These are phyloP conservation scores for Microctenopoma steveboyesi DNA, from an alignment of 2,797 vertebrate species.

Conservation along the genomic window DNA sequence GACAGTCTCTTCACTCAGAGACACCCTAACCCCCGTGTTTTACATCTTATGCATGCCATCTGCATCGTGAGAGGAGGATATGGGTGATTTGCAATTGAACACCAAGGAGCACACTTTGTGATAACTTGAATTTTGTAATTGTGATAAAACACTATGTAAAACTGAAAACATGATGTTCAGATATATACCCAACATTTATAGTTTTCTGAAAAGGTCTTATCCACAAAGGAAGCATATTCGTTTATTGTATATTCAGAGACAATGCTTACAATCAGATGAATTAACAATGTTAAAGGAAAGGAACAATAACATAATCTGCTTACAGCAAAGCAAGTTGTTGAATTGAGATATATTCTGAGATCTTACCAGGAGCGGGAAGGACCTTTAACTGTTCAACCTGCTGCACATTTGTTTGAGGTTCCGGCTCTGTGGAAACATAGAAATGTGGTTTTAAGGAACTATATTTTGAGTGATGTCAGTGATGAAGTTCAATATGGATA, in stretches of 20 bases:
- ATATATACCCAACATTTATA: slow-evolving; percentile 4
- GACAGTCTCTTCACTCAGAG: too few species aligned
- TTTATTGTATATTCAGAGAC: neutral
- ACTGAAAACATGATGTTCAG: neutral
- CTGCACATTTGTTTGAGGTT: slow-evolving; percentile 55
- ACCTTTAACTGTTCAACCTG: slow-evolving; percentile 61
- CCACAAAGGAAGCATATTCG: slow-evolving; percentile 9
- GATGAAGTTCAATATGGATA: neutral
- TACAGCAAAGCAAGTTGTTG: neutral
- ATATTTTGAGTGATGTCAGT: neutral
- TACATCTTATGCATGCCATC: slow-evolving; percentile 41
- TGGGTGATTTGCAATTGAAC: slow-evolving; percentile 25
- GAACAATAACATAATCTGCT: neutral
- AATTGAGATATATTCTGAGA: neutral
- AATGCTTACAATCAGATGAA: neutral
- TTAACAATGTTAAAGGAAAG: neutral
- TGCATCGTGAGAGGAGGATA: slow-evolving; percentile 19
- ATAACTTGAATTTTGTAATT: slow-evolving; percentile 40
- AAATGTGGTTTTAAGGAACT: neutral
- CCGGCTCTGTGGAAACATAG: slow-evolving; percentile 56
- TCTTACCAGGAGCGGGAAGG: slow-evolving; percentile 72
- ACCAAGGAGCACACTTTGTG: slow-evolving; percentile 52
- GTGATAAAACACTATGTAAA: slow-evolving; percentile 17
- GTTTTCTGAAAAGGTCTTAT: slow-evolving; percentile 11
- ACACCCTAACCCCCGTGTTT: neutral